Base-by-base conservation (phyloP, 2,888 invertebrate species). In the Disparrhopalites patrizii region DNA sequence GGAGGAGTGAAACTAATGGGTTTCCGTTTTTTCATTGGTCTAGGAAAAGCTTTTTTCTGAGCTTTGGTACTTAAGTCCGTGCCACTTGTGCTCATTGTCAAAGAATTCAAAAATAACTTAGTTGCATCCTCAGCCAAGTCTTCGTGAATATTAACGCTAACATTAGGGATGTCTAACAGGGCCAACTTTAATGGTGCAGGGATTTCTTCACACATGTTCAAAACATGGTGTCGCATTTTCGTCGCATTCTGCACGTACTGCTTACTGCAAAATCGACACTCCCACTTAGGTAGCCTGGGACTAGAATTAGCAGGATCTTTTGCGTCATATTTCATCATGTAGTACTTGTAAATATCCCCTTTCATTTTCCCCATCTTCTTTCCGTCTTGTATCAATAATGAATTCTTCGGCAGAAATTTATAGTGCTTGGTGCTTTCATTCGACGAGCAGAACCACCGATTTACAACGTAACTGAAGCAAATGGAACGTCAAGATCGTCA, bases 131-230 rank as follows among this genome's bases (percentile, higher is more conserved):
- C 43, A 50, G 30, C 50, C 3, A 50, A 47, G 23, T 60, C 60
- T 4, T 60, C 60, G 5, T 30, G 50, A 23, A 33, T 23, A 52
- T 52, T 52, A 13, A 38, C 25, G 20, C 33, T 60, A 3, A 38
- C 25, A 28, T 60, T 60, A 10, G 60, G 60, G 33, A 60, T 60
- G 30, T 60, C 60, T 8, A 60, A 33, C 2, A 60, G 23, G 13
- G 60, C 60, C 18, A 60, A 28, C 28, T 60, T 60, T 1, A 60
- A 25, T 2, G 60, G 60, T 31, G 60, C 60, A 23, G 60, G 60
- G 23, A 60, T 60, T 20, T 60, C 60, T 50, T 50, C 60, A 60
- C 60, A 60, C 60, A 60, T 60, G 23, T 60, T 60, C 28, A 60
- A 28, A 2, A 43, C 47, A 15, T 47, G 47, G 47, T 43, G 47